A percentile compares a stretch with the other conserved stretches of the same genome.
Evolutionary conservation across 30 jellyfish, hydroid and myxozoan species (phyloP).

Genomic region (Calvadosia cruxmelitensis): DNA sequence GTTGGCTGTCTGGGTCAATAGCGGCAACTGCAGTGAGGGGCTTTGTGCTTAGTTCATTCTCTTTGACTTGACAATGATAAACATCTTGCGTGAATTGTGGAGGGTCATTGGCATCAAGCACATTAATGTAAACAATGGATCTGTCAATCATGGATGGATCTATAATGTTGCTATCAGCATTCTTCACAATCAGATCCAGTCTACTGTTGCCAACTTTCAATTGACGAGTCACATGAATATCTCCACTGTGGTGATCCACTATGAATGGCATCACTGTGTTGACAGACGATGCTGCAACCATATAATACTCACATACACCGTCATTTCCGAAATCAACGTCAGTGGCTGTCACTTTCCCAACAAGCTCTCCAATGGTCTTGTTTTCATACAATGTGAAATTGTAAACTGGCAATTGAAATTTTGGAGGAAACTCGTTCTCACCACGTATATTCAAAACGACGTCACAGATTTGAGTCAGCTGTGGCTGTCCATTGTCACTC

Average conservation of each 20-base stretch:
- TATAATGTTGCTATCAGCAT: not conserved
- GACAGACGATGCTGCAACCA: not conserved
- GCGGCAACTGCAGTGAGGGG: slow-evolving; percentile 25
- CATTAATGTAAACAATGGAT: slow-evolving; percentile 26
- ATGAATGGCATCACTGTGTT: not conserved
- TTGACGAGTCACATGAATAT: slow-evolving; percentile 8
- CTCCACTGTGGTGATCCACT: slow-evolving; percentile 26
- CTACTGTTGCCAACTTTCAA: slow-evolving; percentile 21
- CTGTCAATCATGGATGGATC: slow-evolving; percentile 28
- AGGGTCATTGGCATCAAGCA: slow-evolving; percentile 39
- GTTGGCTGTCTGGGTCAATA: slow-evolving; percentile 26
- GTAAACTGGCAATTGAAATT: not conserved
- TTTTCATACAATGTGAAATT: slow-evolving; percentile 18
- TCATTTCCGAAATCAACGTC: slow-evolving; percentile 17
- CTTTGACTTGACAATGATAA: slow-evolving; percentile 8
- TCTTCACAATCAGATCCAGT: slow-evolving; percentile 31
- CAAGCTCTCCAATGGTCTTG: slow-evolving; percentile 27
- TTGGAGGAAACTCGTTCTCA: not conserved
- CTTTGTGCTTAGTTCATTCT: slow-evolving; percentile 8
- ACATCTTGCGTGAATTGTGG: slow-evolving; percentile 19
- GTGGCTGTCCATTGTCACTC: not conserved
- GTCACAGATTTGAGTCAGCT: not conserved
- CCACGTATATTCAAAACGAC: not conserved
- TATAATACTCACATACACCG: not conserved
- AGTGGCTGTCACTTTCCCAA: slow-evolving; percentile 6